phyloP scores from a whole-genome alignment of 2,797 vertebrate genomes.

The Monodelphis domestica region DNA sequence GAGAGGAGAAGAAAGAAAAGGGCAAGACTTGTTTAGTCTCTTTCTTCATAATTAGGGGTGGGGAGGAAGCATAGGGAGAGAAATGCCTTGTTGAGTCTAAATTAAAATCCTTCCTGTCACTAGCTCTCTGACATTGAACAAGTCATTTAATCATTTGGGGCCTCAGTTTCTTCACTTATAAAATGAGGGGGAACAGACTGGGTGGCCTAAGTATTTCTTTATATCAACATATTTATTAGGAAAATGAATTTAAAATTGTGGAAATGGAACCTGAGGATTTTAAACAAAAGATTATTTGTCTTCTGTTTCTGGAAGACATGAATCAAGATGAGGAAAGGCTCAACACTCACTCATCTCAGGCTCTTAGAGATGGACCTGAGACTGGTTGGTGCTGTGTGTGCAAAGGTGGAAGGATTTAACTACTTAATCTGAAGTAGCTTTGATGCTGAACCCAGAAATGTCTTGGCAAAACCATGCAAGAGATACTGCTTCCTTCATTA shows the following conservation, averaged over 20 bases:
- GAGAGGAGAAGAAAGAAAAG: neutral
- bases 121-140: neutral
- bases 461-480: neutral
- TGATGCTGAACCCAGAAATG: conserved; percentile 53
- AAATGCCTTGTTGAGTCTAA: neutral
- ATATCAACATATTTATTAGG: neutral
- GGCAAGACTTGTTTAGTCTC: too few relatives aligned
- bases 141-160: neutral
- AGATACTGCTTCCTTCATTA: neutral
- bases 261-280: conserved; percentile 34
- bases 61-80: neutral
- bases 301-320: neutral
- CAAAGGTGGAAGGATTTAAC: conserved; percentile 59
- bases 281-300: neutral
- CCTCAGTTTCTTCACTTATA: neutral
- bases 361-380: neutral
- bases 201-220: neutral
- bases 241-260: conserved; percentile 10
- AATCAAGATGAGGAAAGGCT: conserved; percentile 28
- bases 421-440: conserved; percentile 63
- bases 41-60: neutral
- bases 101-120: neutral
- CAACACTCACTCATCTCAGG: neutral
- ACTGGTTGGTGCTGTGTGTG: conserved; percentile 46
- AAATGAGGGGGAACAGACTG: neutral